Evolutionary conservation across 2,797 vertebrate species (phyloP).

Genomic region (Eptatretus atami): DNA sequence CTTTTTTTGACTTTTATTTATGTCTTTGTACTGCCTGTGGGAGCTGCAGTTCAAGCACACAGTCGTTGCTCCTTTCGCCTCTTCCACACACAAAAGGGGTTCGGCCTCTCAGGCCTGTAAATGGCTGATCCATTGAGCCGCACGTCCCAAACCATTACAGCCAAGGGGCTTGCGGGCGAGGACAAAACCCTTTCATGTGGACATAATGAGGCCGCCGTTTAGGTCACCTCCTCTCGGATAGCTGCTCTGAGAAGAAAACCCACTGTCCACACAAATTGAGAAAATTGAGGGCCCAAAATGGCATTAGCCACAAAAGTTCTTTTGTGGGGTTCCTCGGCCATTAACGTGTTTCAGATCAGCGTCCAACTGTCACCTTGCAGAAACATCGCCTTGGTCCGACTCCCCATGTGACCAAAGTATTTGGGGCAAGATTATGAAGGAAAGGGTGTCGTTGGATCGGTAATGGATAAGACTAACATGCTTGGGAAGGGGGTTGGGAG

Average conservation of each 20-base stretch:
- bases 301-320: not conserved
- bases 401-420: too few relatives aligned
- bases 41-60: too few relatives aligned
- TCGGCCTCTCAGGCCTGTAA: not conserved
- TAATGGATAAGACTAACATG: too few relatives aligned
- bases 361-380: constrained; percentile 4
- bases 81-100: too few relatives aligned
- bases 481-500: too few relatives aligned
- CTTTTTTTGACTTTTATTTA: too few relatives aligned
- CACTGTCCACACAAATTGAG: not conserved
- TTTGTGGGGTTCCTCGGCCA: not conserved
- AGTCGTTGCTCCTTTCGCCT: too few relatives aligned
- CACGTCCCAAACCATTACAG: constrained; percentile 1
- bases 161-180: constrained; percentile 2
- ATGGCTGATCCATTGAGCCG: constrained; percentile 4
- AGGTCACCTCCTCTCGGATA: constrained; percentile 4
- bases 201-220: constrained; percentile 4
- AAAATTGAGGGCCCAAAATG: constrained; percentile 1
- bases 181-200: constrained; percentile 4
- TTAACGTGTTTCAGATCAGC: constrained; percentile 1
- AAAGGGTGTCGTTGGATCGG: too few relatives aligned
- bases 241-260: not conserved
- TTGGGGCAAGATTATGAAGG: too few relatives aligned
- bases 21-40: too few relatives aligned
- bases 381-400: not conserved